Base-by-base conservation (phyloP, 2,888 invertebrate genomes). In the Lucinisca nassula region DNA sequence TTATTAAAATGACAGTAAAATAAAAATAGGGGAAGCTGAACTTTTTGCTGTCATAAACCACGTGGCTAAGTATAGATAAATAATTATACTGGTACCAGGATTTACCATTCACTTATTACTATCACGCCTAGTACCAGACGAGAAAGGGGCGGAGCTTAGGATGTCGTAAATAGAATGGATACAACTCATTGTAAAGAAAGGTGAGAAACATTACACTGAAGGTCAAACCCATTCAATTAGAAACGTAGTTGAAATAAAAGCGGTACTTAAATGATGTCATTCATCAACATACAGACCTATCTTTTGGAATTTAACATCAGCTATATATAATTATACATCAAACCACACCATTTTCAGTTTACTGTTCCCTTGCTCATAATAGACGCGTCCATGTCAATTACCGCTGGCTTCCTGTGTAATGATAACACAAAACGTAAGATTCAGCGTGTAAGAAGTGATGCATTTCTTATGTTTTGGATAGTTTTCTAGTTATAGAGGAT, bases 111-210 rank as follows among this genome's bases (percentile, higher is more conserved):
- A n/a, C n/a, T n/a, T n/a, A n/a, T n/a, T n/a, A n/a, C n/a, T n/a
- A n/a, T n/a, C n/a, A n/a, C n/a, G n/a, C 40, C 6, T 6, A 40
- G 40, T 10, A 40, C 40, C 40, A 40, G 40, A 88, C 79, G 89
- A 89, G 85, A 91, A 83, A 74, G 80, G 72, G 91, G 91, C 91
- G 91, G 91, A 67, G 83, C 61, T 67, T 84, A 76, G 14, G 10
- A 27, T 58, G 58, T 58, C 21, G 8, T 21, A 27, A 58, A 58
- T 58, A 24, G 58, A 10, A 27, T 27, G 58, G 58, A 24, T 27
- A 21, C 24, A n/a, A 8, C 58, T 17, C 58, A 58, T 58, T 58
- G 4, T 58, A 3, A 6, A 8, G 10, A 27, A 58, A 27, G 51
- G 51, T n/a, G n/a, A n/a, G n/a, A n/a, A n/a, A n/a, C n/a, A n/a